Evolutionary conservation across 2,888 invertebrate species (phyloP).

Genomic region (Sarcophaga caerulescens): DNA sequence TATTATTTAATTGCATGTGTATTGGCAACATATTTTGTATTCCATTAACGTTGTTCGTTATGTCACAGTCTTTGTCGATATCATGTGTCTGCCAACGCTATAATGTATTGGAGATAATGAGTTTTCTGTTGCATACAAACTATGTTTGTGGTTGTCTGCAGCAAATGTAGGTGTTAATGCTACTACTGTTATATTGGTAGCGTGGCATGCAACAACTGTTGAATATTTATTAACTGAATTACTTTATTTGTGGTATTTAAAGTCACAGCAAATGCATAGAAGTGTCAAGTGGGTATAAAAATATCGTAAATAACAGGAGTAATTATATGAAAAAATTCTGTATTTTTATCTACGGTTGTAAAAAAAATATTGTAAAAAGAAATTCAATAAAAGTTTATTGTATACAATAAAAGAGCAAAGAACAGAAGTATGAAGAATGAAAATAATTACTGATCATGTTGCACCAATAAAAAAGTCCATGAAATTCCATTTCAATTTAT

Average conservation of each 20-base stretch:
- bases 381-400: neutral
- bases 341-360: neutral
- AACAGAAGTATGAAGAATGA: too few relatives aligned
- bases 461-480: too few relatives aligned
- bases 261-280: neutral
- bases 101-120: constrained; percentile 35
- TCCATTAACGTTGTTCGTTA: constrained; percentile 23
- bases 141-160: constrained; percentile 9
- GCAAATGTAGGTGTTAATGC: neutral
- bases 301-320: constrained; percentile 1
- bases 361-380: neutral
- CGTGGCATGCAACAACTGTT: constrained; percentile 12
- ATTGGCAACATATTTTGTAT: constrained; percentile 42
- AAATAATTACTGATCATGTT: too few relatives aligned
- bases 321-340: neutral
- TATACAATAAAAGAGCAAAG: neutral
- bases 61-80: neutral
- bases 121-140: constrained; percentile 19
- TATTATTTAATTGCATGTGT: neutral
- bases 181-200: neutral
- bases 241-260: neutral
- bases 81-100: neutral
- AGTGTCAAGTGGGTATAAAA: neutral
- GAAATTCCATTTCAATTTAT: too few relatives aligned
- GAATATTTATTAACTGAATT: constrained; percentile 6